Percentiles rank a stretch among this genome's conserved stretches.
These are phyloP conservation scores for Cepaea nemoralis DNA, from an alignment of 1,140 invertebrate genomes.

Conservation along the genomic window DNA sequence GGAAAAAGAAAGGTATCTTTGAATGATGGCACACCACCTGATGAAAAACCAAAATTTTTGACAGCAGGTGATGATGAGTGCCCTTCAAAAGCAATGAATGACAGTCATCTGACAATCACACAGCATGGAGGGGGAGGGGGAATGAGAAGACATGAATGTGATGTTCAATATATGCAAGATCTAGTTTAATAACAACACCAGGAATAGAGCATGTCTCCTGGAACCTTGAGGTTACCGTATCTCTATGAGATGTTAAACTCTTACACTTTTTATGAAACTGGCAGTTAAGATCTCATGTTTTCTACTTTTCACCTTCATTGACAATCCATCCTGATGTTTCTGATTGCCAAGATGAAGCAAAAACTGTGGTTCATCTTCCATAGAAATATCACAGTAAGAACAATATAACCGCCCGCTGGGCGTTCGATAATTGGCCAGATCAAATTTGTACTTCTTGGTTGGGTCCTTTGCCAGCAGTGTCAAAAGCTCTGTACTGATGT, in stretches of 20 bases:
- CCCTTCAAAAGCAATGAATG: no score
- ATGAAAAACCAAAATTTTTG: no score
- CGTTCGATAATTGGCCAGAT: conserved; percentile 37
- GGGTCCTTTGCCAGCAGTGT: conserved; percentile 14
- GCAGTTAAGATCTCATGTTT: not conserved
- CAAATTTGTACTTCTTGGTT: conserved; percentile 27
- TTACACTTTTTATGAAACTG: not conserved
- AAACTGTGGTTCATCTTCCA: conserved; percentile 30
- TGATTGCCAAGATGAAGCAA: conserved; percentile 29
- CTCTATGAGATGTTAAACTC: not conserved
- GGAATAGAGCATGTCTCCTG: no score
- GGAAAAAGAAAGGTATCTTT: no score
- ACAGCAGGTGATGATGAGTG: no score
- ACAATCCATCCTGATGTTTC: not conserved
- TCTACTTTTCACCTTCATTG: not conserved
- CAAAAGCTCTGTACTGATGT: conserved; percentile 4
- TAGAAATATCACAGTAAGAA: conserved; percentile 19
- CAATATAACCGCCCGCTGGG: conserved; percentile 29
- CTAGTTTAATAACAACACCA: no score
- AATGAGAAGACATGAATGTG: no score
- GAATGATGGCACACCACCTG: no score
- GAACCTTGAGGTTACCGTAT: no score
- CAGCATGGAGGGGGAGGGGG: no score
- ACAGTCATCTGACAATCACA: no score
- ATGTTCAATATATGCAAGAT: no score